Evolutionary conservation across 2,888 invertebrate species (phyloP), one percentile per base, ranked within the genome.

Genomic region (Isotomurus palustris): DNA sequence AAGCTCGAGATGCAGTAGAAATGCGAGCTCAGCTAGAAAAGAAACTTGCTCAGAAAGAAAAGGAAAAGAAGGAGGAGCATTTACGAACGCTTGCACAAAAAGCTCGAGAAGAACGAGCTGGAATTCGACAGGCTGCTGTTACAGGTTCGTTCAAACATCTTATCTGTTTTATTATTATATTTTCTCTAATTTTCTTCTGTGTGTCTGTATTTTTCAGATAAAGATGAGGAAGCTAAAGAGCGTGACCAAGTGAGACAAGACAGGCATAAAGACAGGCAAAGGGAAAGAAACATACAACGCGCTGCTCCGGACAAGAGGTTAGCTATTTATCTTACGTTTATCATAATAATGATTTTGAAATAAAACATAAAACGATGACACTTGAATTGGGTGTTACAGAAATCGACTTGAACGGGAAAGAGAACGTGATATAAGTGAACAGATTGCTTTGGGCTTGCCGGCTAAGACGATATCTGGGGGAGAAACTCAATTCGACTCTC

Each of bases 371-470:
- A 6, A 22, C 22, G 10, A 35, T 49, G 17, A 49, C 22, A 5
- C 8, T 32, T 32, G 8, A 10, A 32, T 32, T 8, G 32, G 32
- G 32, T 49, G 3, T 41, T 56, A 53, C 53, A 84, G 84, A 68
- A 85, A 91, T 0, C 89, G 92, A 71, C 75, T 96, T 54, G 90
- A 90, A 72, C 82, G 88, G 40, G 91, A 93, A 72, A 81, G 94
- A 2, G 99, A 99, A 71, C 83, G 99, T 3, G 99, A 99, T 73
- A 94, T 99, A 58, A 95, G 94, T 8, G 99, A 99, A 74, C 94
- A 97, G 79, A 97, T 99, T 68, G 99, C 99, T 0, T 81, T 99
- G 14, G 97, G 97, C 0, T 78, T 97, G 78, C 97, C 97, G 0
- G 87, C 93, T 0, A 87, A 89, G 73, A 82, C 83, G 3, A 76